phyloP scores from a whole-genome alignment of 2,888 invertebrate species.

The Drosophila pullipes region DNA sequence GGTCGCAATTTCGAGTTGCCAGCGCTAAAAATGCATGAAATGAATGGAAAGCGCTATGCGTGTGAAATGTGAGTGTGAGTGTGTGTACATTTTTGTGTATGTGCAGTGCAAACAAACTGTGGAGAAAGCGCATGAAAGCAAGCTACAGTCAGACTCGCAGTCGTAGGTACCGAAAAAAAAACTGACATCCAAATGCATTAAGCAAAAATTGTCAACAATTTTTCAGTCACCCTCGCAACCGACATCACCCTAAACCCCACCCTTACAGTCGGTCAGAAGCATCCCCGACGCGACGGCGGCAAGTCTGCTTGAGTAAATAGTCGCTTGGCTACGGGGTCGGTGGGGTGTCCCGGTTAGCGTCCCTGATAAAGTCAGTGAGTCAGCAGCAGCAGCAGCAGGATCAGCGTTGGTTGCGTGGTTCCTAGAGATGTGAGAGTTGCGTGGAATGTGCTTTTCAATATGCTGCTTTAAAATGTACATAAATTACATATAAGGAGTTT shows the following conservation, averaged over 20 bases:
- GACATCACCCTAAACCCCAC: constrained; percentile 9
- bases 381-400: constrained; percentile 32
- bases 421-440: constrained; percentile 29
- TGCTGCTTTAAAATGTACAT: neutral
- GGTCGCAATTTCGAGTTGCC: constrained; percentile 60
- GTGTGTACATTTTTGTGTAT: constrained; percentile 39
- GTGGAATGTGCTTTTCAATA: neutral
- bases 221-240: constrained; percentile 57
- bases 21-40: constrained; percentile 69
- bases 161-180: constrained; percentile 40
- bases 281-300: constrained; percentile 69
- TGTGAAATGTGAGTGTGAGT: constrained; percentile 21
- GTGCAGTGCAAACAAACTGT: constrained; percentile 64
- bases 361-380: constrained; percentile 53
- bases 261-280: constrained; percentile 31
- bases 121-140: constrained; percentile 40
- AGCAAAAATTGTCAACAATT: constrained; percentile 81
- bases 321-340: constrained; percentile 8
- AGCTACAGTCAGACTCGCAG: constrained; percentile 29
- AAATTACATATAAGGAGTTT: neutral
- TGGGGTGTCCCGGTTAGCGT: neutral
- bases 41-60: constrained; percentile 50
- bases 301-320: constrained; percentile 74
- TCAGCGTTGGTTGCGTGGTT: constrained; percentile 2
- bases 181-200: constrained; percentile 77